These are phyloP conservation scores for Heliconius sara DNA, from an alignment of 2,888 invertebrate genomes.

Conservation along the genomic window DNA sequence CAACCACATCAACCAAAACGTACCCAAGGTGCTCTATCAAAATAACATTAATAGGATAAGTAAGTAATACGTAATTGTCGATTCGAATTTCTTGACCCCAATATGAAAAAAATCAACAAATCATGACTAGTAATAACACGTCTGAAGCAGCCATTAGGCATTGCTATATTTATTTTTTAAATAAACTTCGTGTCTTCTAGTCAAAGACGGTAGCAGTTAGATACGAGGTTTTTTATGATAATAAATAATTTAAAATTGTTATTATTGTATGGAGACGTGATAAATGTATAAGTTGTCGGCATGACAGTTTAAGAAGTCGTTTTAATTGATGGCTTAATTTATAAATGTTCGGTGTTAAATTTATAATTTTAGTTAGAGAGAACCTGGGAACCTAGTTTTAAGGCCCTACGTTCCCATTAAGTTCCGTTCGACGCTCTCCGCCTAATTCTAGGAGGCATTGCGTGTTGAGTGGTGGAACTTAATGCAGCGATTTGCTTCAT, in stretches of 20 bases:
- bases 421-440: too few species aligned
- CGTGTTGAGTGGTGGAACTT: too few species aligned
- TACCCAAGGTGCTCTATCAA: conserved; percentile 42
- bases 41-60: conserved; percentile 49
- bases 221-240: not conserved
- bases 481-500: too few species aligned
- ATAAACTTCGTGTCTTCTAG: conserved; percentile 32
- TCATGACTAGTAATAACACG: conserved; percentile 48
- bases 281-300: not conserved
- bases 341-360: not conserved
- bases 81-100: conserved; percentile 53
- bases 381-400: too few species aligned
- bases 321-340: not conserved
- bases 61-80: conserved; percentile 46
- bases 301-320: not conserved
- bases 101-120: conserved; percentile 49
- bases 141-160: conserved; percentile 38
- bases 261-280: not conserved
- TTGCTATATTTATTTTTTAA: conserved; percentile 41
- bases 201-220: conserved; percentile 31
- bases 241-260: conserved; percentile 1
- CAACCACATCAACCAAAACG: not conserved
- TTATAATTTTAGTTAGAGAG: too few species aligned
- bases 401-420: too few species aligned
- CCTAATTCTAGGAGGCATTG: too few species aligned